Percentiles rank a stretch among this genome's conserved stretches.
phyloP scores from a whole-genome alignment of 2,113 vertebrate genomes.

The Sander lucioperca region DNA sequence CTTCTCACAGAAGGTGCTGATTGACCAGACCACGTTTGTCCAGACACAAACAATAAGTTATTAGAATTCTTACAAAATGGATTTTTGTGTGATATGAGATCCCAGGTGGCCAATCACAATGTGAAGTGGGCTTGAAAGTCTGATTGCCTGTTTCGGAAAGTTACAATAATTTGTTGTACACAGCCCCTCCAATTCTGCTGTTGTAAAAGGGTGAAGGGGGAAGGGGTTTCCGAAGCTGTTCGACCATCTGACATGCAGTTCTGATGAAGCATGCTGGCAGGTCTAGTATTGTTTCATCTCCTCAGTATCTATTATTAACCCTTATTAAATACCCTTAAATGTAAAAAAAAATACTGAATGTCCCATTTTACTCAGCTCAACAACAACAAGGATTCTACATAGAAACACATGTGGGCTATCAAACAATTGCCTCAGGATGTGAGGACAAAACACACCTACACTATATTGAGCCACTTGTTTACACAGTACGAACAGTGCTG shows the following conservation, averaged over 20 bases:
- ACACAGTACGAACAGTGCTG: conserved; percentile 45
- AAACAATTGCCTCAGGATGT: conserved; percentile 27
- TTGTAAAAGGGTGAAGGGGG: not conserved
- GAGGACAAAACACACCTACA: conserved; percentile 32
- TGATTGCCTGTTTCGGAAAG: no score
- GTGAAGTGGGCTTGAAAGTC: no score
- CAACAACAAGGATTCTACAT: not conserved
- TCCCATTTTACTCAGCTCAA: not conserved
- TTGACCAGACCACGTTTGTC: no score
- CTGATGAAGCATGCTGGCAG: not conserved
- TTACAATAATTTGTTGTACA: not conserved
- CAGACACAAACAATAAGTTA: no score
- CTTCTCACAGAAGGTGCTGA: no score
- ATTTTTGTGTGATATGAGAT: no score
- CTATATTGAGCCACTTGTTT: conserved; percentile 45
- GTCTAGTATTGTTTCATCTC: not conserved
- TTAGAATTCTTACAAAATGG: no score
- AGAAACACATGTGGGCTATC: conserved; percentile 4
- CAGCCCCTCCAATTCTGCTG: not conserved
- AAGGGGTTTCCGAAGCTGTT: not conserved
- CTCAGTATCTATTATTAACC: not conserved
- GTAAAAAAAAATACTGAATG: not conserved
- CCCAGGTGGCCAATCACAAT: no score
- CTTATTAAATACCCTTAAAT: not conserved
- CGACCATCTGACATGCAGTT: no score